Conservation (phyloP, 1,140 invertebrate species). For the Drosophila eugracilis region DNA sequence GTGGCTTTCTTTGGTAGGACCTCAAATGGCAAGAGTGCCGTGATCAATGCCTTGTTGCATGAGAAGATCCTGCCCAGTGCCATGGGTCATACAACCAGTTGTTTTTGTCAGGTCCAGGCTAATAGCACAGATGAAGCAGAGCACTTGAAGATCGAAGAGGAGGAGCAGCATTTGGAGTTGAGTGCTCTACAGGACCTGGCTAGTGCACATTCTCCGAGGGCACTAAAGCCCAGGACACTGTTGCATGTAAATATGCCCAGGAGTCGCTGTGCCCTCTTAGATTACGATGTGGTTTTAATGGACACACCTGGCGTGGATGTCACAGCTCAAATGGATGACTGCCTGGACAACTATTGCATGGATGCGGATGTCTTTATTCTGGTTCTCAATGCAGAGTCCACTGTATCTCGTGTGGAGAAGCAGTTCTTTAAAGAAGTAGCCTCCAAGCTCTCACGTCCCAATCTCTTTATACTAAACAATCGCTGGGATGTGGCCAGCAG, state of each 20-base stretch:
- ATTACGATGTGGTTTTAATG: conserved; percentile 98
- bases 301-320: conserved; percentile 99
- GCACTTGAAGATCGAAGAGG: conserved; percentile 90
- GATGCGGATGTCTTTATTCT: conserved; percentile 99
- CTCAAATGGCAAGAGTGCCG: conserved; percentile 99
- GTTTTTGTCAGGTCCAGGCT: conserved; percentile 98
- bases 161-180: conserved; percentile 85
- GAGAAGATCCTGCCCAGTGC: conserved; percentile 99
- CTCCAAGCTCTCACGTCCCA: conserved; percentile 97
- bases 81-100: conserved; percentile 99
- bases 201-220: conserved; percentile 90
- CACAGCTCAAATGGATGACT: conserved; percentile 98
- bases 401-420: conserved; percentile 93
- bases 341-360: conserved; percentile 99
- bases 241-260: conserved; percentile 98
- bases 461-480: conserved; percentile 99
- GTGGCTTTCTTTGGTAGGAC: conserved; percentile 98
- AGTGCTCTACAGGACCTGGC: conserved; percentile 92
- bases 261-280: conserved; percentile 94
- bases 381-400: conserved; percentile 99
- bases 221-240: conserved; percentile 89
- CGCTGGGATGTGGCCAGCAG: conserved; percentile 98
- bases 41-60: conserved; percentile 99
- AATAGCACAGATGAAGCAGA: conserved; percentile 91
- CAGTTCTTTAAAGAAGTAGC: conserved; percentile 99